Evolutionary conservation across 2,113 vertebrate species (phyloP), one percentile per base, ranked within the genome.

Genomic region (Atrichornis clamosus): DNA sequence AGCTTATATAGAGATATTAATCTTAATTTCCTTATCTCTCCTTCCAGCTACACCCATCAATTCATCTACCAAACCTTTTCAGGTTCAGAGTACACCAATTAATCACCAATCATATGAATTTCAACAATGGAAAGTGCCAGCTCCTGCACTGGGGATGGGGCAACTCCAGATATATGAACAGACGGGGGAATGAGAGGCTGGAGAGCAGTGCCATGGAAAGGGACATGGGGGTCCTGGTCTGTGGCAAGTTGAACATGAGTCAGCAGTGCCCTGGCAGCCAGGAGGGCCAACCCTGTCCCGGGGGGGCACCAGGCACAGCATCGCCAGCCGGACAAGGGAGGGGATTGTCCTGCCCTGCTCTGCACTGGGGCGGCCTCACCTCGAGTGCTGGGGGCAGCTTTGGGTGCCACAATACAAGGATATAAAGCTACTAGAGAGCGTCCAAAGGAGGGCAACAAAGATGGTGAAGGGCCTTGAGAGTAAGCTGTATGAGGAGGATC

Each of bases 161-260:
- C 22, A 73, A 6, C 11, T 14, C 7, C 14, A 18, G 21, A 44
- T 37, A 27, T 26, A 3, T 7, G 35, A 7, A 52, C 20, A 72
- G 22, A 37, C 33, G 32, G 47, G 4, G 20, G 2, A 84, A 53
- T 21, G 17, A 62, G 27, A 26, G 7, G 26, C 20, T 44, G 26
- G 10, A 37, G 23, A 60, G 37, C 30, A 50, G 44, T 6, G 6
- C 6, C 32, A 35, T 3, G 3, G 20, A 42, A 42, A 42, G 37
- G 15, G 12, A 32, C 33, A 6, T 11, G 15, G 2, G 8, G 7
- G 42, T 58, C 21, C 33, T 26, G 12, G 33, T 12, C 0, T 0
- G 10, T 11, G 10, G 13, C 27, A 39, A 56, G 8, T 2, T 56
- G 27, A 37, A 46, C n/a, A 2, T 1, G 8, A 41, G 4, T 4